Conservation (phyloP, 2,888 invertebrate genomes). For the Hymenopus coronatus region DNA sequence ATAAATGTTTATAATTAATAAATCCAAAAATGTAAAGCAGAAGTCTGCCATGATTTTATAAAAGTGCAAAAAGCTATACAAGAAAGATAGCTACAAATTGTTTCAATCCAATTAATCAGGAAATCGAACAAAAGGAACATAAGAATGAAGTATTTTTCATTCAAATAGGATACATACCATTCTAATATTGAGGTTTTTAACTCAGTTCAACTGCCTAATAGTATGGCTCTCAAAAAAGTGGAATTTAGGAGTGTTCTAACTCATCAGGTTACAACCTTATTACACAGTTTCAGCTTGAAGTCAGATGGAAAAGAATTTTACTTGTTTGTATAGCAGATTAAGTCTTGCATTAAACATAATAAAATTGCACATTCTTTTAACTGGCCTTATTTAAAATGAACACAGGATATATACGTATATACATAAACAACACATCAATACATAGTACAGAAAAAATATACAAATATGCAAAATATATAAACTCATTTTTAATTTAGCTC, state of each 20-base stretch:
- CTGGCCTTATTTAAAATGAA: slow-evolving; percentile 24
- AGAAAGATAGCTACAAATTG: too few relatives aligned
- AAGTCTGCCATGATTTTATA: too few relatives aligned
- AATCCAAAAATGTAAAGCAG: too few relatives aligned
- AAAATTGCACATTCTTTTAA: slow-evolving; percentile 24
- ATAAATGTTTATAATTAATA: too few relatives aligned
- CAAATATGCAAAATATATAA: background rate
- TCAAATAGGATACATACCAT: background rate
- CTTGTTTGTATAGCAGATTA: background rate
- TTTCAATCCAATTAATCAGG: too few relatives aligned
- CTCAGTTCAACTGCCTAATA: background rate
- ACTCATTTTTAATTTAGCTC: background rate
- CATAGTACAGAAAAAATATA: background rate
- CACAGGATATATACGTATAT: background rate
- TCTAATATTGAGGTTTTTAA: background rate
- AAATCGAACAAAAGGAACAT: too few relatives aligned
- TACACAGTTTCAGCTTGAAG: background rate
- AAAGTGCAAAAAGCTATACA: too few relatives aligned
- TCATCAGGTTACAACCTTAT: background rate
- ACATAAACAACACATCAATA: background rate
- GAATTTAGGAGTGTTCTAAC: background rate
- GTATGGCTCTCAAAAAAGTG: background rate
- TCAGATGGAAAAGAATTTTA: background rate
- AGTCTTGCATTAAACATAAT: background rate
- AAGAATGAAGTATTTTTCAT: too few relatives aligned